A percentile compares a stretch with the other conserved stretches of the same genome.
These are phyloP conservation scores for Mesorhabditis sp. DNA, from an alignment of 2,888 invertebrate species.

Conservation along the genomic window DNA sequence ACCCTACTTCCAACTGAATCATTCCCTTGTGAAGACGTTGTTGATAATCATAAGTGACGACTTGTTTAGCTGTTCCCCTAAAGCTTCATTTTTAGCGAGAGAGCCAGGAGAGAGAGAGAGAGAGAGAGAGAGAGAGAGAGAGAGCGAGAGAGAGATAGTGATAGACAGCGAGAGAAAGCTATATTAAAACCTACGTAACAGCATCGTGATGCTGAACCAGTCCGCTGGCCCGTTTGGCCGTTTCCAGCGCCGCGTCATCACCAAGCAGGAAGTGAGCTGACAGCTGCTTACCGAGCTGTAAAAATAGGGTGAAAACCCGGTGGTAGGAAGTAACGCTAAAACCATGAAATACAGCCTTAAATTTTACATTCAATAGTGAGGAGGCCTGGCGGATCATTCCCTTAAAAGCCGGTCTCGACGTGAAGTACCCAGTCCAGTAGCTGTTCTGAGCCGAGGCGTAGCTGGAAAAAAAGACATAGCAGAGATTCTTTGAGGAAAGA, in stretches of 20 bases:
- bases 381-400: conserved; percentile 60
- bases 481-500: conserved; percentile 10
- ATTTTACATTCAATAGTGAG: conserved; percentile 60
- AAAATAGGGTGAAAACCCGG: neutral
- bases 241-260: conserved; percentile 58
- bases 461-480: conserved; percentile 41
- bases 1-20: conserved; percentile 19
- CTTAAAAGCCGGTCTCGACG: conserved; percentile 62
- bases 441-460: conserved; percentile 75
- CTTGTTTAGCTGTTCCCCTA: conserved; percentile 62
- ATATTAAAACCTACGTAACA: conserved; percentile 65
- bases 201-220: conserved; percentile 83
- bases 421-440: conserved; percentile 82
- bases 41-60: conserved; percentile 80
- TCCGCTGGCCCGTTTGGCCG: conserved; percentile 57
- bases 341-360: neutral
- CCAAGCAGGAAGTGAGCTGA: conserved; percentile 53
- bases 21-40: conserved; percentile 72
- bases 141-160: too few relatives aligned
- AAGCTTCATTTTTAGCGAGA: conserved; percentile 14
- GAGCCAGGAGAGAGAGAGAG: too few relatives aligned
- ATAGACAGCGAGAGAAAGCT: too few relatives aligned
- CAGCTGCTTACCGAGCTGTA: conserved; percentile 58
- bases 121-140: too few relatives aligned
- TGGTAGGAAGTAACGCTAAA: neutral